These are phyloP conservation scores for Ypsolopha sequella DNA, from an alignment of 2,888 invertebrate genomes.

Conservation along the genomic window DNA sequence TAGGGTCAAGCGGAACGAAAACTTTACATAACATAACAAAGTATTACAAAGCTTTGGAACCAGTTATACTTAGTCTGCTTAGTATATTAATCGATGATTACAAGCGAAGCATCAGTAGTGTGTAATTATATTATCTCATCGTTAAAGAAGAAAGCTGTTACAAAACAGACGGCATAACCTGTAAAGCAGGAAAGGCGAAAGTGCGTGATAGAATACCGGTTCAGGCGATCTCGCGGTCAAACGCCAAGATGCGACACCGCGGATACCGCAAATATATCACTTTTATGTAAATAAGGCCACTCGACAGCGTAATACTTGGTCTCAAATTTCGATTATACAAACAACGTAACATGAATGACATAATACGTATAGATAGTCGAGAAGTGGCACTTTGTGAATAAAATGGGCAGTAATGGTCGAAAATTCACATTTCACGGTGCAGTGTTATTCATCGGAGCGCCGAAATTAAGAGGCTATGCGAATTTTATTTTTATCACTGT, in stretches of 20 bases:
- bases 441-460: neutral
- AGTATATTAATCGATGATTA: neutral
- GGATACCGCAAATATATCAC: too few relatives aligned
- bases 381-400: neutral
- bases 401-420: neutral
- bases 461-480: conserved; percentile 4
- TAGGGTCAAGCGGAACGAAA: too few relatives aligned
- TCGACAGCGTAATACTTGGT: too few relatives aligned
- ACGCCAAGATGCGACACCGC: neutral
- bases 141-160: conserved; percentile 53
- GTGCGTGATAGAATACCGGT: conserved; percentile 36
- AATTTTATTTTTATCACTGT: too few relatives aligned
- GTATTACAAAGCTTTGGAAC: too few relatives aligned
- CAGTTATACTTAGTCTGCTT: too few relatives aligned
- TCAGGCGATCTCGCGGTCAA: conserved; percentile 14
- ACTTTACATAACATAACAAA: too few relatives aligned
- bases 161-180: conserved; percentile 46
- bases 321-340: conserved; percentile 20
- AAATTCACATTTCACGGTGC: neutral
- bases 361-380: neutral
- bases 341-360: conserved; percentile 7
- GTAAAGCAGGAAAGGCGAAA: conserved; percentile 54
- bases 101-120: neutral
- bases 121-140: conserved; percentile 40
- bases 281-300: too few relatives aligned